These are phyloP conservation scores for Epicampocera succincta DNA, from an alignment of 2,888 invertebrate genomes.

Conservation along the genomic window DNA sequence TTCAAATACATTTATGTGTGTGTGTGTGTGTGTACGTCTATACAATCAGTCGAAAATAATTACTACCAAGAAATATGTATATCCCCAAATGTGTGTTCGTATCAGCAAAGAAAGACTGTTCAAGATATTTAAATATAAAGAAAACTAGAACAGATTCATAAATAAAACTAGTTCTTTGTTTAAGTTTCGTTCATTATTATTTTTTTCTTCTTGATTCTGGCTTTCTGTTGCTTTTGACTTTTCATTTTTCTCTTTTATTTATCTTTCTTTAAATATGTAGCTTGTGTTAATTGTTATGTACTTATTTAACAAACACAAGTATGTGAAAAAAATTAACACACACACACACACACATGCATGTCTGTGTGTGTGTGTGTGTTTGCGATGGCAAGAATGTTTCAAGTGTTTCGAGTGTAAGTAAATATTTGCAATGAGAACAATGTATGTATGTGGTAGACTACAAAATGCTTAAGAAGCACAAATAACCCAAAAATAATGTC, in stretches of 20 bases:
- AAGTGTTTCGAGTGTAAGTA: neutral
- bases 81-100: too few species aligned
- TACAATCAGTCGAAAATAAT: too few species aligned
- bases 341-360: constrained; percentile 8
- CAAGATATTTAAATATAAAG: constrained; percentile 26
- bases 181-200: constrained; percentile 21
- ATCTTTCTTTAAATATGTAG: constrained; percentile 5
- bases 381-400: neutral
- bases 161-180: constrained; percentile 62
- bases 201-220: neutral
- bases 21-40: too few species aligned
- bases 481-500: neutral
- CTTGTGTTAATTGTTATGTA: neutral
- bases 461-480: constrained; percentile 6
- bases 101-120: constrained; percentile 1
- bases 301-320: constrained; percentile 35
- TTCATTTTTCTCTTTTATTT: neutral
- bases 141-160: constrained; percentile 57
- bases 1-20: too few species aligned
- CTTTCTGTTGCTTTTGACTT: constrained; percentile 49
- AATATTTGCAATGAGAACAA: constrained; percentile 22
- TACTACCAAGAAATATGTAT: neutral
- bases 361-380: neutral
- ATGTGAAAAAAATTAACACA: constrained; percentile 37
- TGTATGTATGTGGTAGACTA: neutral